Conservation (phyloP, 1,140 invertebrate genomes). For the Arctopsyche grandis region DNA sequence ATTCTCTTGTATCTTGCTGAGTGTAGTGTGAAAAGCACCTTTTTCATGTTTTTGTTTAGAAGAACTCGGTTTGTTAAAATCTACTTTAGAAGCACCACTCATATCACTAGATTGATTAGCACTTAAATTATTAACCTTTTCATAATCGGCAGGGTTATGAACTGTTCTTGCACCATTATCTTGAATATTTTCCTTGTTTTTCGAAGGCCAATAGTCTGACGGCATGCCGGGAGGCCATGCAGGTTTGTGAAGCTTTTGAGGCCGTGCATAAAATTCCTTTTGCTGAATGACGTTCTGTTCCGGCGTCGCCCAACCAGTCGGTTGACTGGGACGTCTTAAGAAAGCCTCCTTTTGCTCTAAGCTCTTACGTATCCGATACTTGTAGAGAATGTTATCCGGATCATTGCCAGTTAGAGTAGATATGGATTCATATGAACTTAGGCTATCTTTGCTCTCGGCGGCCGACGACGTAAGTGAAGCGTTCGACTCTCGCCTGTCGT, state of each 20-base stretch:
- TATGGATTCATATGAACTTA: conserved; percentile 72
- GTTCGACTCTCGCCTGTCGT: conserved; percentile 68
- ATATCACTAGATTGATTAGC: conserved; percentile 46
- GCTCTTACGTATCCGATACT: conserved; percentile 77
- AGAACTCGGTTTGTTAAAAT: conserved; percentile 52
- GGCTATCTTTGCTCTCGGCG: conserved; percentile 72
- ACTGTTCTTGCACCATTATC: conserved; percentile 38
- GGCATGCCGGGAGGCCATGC: conserved; percentile 76
- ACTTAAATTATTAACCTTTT: conserved; percentile 46
- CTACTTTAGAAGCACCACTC: conserved; percentile 48
- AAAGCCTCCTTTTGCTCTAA: conserved; percentile 90
- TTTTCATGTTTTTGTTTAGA: conserved; percentile 65
- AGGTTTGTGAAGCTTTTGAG: conserved; percentile 77
- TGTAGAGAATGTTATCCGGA: conserved; percentile 73
- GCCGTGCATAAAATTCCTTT: conserved; percentile 79
- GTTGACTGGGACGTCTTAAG: conserved; percentile 76
- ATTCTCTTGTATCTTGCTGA: conserved; percentile 74
- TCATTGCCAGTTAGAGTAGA: conserved; percentile 74
- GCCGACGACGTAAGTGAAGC: conserved; percentile 68
- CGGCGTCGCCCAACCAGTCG: conserved; percentile 69
- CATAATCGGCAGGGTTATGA: conserved; percentile 34
- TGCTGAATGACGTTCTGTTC: conserved; percentile 66
- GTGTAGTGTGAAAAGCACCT: conserved; percentile 68
- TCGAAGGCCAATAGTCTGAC: conserved; percentile 54
- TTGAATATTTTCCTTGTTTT: conserved; percentile 51